Conservation (phyloP, 2,797 vertebrate genomes). For the Ispidina lecontei region DNA sequence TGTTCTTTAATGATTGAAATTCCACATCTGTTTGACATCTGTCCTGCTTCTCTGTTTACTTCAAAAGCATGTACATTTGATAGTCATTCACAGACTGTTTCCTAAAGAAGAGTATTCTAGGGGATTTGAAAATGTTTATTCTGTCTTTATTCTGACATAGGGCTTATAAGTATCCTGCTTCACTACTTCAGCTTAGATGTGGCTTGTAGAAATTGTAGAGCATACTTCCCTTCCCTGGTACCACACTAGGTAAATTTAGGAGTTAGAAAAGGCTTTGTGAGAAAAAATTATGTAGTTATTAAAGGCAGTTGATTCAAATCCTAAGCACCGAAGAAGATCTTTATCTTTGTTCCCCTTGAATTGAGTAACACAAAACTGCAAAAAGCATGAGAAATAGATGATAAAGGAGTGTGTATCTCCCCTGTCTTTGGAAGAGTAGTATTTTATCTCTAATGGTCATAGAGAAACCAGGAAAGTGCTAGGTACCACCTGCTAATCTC, state of each 20-base stretch:
- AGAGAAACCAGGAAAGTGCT: background rate
- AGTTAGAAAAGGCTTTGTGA: background rate
- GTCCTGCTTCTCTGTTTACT: background rate
- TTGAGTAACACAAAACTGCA: background rate
- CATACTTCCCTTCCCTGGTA: background rate
- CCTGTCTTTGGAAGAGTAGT: background rate
- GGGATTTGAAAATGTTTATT: background rate
- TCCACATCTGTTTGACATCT: constrained; percentile 51
- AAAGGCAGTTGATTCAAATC: background rate
- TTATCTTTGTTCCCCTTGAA: background rate
- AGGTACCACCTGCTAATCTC: background rate
- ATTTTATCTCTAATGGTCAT: background rate
- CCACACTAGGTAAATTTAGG: rapidly evolving
- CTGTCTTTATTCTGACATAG: background rate
- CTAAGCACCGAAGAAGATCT: background rate
- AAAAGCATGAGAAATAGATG: background rate
- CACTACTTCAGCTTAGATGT: background rate
- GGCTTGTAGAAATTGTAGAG: background rate
- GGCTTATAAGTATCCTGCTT: background rate
- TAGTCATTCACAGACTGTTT: background rate
- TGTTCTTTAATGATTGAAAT: background rate
- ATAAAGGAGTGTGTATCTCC: background rate
- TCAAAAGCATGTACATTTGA: background rate
- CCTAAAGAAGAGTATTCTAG: background rate
- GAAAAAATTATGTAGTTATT: background rate